Evolutionary conservation across 2,888 invertebrate species (phyloP), one percentile per base, ranked within the genome.

Genomic region (Loripinus fragilis): DNA sequence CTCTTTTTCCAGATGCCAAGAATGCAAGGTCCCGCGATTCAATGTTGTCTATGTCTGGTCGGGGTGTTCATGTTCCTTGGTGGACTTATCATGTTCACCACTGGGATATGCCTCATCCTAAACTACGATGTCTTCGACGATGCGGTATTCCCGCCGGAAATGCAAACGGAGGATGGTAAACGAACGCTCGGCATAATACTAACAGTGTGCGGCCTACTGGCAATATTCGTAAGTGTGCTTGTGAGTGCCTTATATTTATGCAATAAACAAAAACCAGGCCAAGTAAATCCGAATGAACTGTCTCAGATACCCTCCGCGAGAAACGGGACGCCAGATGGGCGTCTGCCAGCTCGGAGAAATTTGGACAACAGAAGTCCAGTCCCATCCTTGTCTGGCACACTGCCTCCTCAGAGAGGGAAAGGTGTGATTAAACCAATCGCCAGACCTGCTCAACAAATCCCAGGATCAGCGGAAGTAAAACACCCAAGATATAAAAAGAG

Each of bases 131-230:
- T 90, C 67, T 86, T 90, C 67, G 89, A 90, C 83, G 88, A 85
- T 12, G 76, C 85, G 20, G 81, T 90, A 10, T 84, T 91, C n/a
- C 89, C 90, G 0, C 87, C 89, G 0, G 87, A 89, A 67, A 81
- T 88, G 20, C 88, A 89, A 71, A 90, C 87, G 64, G 90, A 90
- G 35, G 88, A 89, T 42, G 91, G 90, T 38, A 90, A 90, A 75
- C 80, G 79, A 68, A 87, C 89, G 10, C 88, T 91, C n/a, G 91
- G 91, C 12, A 90, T 91, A 52, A 89, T 90, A 60, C 78, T 91
- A 7, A 90, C 88, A n/a, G 85, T 85, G 35, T 87, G 86, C 23
- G 89, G 90, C 55, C 35, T 89, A 20, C 74, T 80, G 8, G 83
- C 85, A 64, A 75, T 89, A 64, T 70, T 85, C 3, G 77, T 90